Evolutionary conservation across 2,113 vertebrate genomes (phyloP), one percentile per base, ranked within the genome.

Genomic region (Saguinus midas): DNA sequence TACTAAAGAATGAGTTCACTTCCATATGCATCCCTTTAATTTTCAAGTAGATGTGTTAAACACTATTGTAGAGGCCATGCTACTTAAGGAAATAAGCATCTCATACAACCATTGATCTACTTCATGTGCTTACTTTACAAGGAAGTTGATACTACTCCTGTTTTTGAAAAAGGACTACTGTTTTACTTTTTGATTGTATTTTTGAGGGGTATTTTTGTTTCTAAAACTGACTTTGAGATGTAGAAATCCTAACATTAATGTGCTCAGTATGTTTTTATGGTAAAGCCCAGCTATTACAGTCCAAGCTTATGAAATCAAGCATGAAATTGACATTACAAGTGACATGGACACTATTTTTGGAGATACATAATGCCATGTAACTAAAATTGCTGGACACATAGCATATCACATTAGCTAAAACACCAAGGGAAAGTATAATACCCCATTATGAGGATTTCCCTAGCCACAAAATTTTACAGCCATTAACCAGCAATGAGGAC

Each of bases 401-500:
- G 23, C 8, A 29, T 48, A 72, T 96, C 64, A 86, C 57, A 37
- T 70, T 35, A 87, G 50, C 82, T 73, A 95, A 82, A 95, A 87
- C 13, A 64, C 25, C 25, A 79, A 91, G 20, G n/a, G 14, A 95
- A 91, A 82, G n/a, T 64, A 91, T 50, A 68, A 82, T 11, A 72
- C 0, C 35, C 23, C 79, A 83, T 90, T 93, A 66, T 72, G 12
- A 82, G 57, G 50, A 95, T 68, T 90, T 35, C 9, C 8, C 6
- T 52, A 70, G 57, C 58, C 7, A 76, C 14, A 87, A 86, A 87
- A 90, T 52, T 87, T 92, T 64, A 88, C 13, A 82, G 29, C 40
- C 21, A 70, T 79, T 95, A 96, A 83, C 75, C 57, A 61, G 58
- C 27, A 81, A 76, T 61, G 83, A 94, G 75, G 91, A 93, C 43